Base-by-base conservation (phyloP, 2,888 invertebrate genomes). In the Aphodius granarius region DNA sequence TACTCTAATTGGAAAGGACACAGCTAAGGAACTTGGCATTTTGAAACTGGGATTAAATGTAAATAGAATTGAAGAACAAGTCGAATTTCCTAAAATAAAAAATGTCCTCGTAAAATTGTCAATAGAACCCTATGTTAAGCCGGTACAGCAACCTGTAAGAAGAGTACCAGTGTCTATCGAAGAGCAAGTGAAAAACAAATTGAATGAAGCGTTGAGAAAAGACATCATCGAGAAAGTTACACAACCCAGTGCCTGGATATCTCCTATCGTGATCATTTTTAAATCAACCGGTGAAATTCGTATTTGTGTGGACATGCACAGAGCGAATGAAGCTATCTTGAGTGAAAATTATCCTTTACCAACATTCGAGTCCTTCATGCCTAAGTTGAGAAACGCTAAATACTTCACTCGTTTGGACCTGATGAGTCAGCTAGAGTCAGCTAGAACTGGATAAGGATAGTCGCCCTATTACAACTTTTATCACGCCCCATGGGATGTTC, bases 221-320 rank as follows among this genome's bases (percentile, higher is more conserved):
- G 83, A 83, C 71, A 84, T 85, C 62, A 85, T 85, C 66, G 83
- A 84, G 78, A 78, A 76, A 71, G 84, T 85, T 6, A 77, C 75
- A 17, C 82, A 80, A 68, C 83, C 83, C 19, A 82, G 82, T 43
- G 63, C 74, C 21, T 86, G 85, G 84, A 80, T 86, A 76, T 83
- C 84, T 79, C 81, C 84, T 6, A 81, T 86, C 5, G 83, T 84
- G 1, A 77, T 84, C 19, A 82, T 83, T 17, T 81, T 83, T 66
- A 84, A 84, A 75, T 78, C 79, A 66, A 78, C 81, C 17, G 63
- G 62, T 76, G 83, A 82, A 22, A 81, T 85, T 23, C 76, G 84
- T 13, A 79, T 86, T 63, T 84, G 85, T 77, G 76, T 86, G 19
- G 85, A 85, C n/a, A n/a, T n/a, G n/a, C n/a, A n/a, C n/a, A n/a